Evolutionary conservation across 2,113 vertebrate genomes (phyloP), one percentile per base, ranked within the genome.

Genomic region (Copsychus sechellarum): DNA sequence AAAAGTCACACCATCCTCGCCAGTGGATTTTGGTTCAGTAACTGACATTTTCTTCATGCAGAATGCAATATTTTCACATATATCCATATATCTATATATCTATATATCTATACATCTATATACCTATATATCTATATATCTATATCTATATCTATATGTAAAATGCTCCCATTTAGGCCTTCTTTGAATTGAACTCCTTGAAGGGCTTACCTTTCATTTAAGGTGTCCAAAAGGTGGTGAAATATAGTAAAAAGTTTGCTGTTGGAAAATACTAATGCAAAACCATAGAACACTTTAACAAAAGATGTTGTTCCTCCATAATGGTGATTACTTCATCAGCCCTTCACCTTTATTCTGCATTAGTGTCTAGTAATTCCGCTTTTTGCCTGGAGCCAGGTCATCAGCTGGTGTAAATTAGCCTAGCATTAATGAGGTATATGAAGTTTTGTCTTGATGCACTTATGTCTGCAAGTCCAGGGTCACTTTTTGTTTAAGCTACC

Each of bases 271-370:
- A 77, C 34, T 47, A 50, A 54, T 58, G 29, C 34, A 88, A 95
- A 94, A 83, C 90, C 92, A 95, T 85, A 73, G 29, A 80, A 77
- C 81, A 62, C 40, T 95, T 92, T 29, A 93, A 80, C 43, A 80
- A 93, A 91, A 90, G 24, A 45, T 11, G 13, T 23, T 67, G n/a
- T 73, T 85, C 66, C 42, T 76, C 58, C 8, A 1, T 82, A 88
- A 76, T 72, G 24, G 64, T 66, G 74, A 43, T 90, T 88, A 82
- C 71, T 83, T 83, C 0, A 0, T 88, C 82, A 96, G 71, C 76
- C 43, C 40, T 93, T 85, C 74, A 65, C 62, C 33, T 93, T 80
- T 47, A 13, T 57, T 82, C 72, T 73, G 36, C 34, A 28, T 47
- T 45, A 34, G 11, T 67, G 79, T 33, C 47, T 56, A 28, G 29